Evolutionary conservation across 2,113 vertebrate species (phyloP).

Genomic region (Tachysurus fulvidraco): DNA sequence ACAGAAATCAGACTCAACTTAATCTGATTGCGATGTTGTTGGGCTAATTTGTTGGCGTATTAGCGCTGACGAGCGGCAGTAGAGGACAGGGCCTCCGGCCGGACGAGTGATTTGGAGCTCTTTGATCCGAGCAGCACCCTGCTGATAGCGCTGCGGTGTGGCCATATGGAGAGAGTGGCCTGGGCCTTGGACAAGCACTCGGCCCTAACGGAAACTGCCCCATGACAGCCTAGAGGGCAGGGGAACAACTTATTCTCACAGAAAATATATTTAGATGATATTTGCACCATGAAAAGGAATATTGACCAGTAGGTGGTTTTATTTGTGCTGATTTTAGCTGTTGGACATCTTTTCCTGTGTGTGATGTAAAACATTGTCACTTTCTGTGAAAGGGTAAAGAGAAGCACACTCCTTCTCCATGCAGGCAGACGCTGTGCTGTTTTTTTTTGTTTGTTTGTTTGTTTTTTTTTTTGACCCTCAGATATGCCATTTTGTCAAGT

Average conservation of each 20-base stretch:
- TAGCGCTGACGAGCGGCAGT: constrained; percentile 51
- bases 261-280: constrained; percentile 13
- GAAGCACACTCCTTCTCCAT: constrained; percentile 4
- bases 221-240: constrained; percentile 18
- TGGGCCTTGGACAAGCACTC: constrained; percentile 43
- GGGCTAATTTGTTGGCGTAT: constrained; percentile 62
- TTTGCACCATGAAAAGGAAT: not conserved
- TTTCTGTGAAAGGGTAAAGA: constrained; percentile 9
- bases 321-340: constrained; percentile 12
- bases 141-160: constrained; percentile 63
- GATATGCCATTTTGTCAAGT: constrained; percentile 25
- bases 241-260: constrained; percentile 34
- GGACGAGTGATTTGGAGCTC: constrained; percentile 52
- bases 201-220: constrained; percentile 34
- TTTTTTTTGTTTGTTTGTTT: too few species aligned
- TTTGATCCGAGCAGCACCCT: constrained; percentile 60
- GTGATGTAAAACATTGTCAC: not conserved
- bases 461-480: not conserved
- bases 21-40: constrained; percentile 70
- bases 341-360: not conserved
- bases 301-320: not conserved
- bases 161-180: constrained; percentile 67
- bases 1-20: constrained; percentile 70
- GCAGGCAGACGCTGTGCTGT: not conserved
- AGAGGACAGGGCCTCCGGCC: constrained; percentile 50